phyloP scores from a whole-genome alignment of 1,140 invertebrate species.

The Drosophila miranda region DNA sequence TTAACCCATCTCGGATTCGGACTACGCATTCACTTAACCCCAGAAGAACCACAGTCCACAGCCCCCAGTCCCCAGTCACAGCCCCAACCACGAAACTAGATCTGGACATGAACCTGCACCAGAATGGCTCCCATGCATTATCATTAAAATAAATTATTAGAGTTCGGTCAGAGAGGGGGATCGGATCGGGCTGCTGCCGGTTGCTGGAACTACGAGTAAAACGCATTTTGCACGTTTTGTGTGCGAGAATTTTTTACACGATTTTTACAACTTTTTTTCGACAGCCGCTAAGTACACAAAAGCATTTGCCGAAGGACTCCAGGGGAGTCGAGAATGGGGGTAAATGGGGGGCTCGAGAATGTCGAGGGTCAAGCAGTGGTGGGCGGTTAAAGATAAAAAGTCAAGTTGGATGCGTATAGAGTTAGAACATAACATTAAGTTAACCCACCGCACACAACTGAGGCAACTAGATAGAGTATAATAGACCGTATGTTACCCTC shows the following conservation, averaged over 20 bases:
- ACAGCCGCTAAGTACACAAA: conserved; percentile 68
- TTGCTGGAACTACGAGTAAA: conserved; percentile 39
- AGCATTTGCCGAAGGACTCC: conserved; percentile 52
- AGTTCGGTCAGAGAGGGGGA: conserved; percentile 43
- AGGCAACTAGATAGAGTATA: too few species aligned
- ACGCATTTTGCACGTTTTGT: conserved; percentile 77
- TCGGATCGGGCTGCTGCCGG: not conserved
- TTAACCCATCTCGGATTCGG: conserved; percentile 2
- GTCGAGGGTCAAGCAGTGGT: not conserved
- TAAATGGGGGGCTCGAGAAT: not conserved
- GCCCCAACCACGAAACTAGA: conserved; percentile 2
- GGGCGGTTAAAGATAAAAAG: conserved; percentile 59
- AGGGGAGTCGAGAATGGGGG: not conserved
- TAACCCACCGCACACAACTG: conserved; percentile 38
- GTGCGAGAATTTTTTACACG: conserved; percentile 77
- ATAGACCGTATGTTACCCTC: too few species aligned
- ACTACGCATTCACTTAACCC: conserved; percentile 23
- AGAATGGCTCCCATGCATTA: conserved; percentile 71
- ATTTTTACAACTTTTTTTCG: conserved; percentile 77
- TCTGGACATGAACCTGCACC: too few species aligned
- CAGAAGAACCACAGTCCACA: conserved; percentile 15
- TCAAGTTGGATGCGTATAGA: conserved; percentile 61
- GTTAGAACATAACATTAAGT: conserved; percentile 59
- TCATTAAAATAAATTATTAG: conserved; percentile 82
- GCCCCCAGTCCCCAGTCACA: too few species aligned